Evolutionary conservation across 64 coral and sea anemone species (phyloP).

Genomic region (Catalaphyllia jardinei): DNA sequence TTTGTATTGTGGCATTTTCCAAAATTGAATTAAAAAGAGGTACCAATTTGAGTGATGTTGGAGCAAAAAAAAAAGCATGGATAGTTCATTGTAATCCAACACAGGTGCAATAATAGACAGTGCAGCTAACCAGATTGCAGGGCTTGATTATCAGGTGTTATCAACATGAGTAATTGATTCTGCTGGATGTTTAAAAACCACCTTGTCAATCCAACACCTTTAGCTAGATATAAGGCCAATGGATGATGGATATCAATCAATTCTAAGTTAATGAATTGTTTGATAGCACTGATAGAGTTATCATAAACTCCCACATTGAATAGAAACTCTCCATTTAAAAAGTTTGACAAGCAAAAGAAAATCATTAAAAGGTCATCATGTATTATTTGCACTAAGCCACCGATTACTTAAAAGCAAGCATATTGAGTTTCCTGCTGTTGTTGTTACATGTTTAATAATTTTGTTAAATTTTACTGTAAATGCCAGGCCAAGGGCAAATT

Average conservation of each 20-base stretch:
- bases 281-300: slow-evolving; percentile 13
- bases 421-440: no score
- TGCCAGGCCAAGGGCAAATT: no score
- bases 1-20: neutral
- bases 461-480: no score
- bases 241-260: neutral
- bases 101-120: neutral
- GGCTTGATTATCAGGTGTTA: neutral
- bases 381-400: neutral
- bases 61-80: neutral
- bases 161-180: slow-evolving; percentile 7
- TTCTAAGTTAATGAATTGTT: slow-evolving; percentile 20
- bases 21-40: neutral
- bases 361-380: neutral
- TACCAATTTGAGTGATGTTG: neutral
- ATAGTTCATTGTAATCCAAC: neutral
- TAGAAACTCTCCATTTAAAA: neutral
- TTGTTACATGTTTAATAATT: no score
- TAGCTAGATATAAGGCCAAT: neutral
- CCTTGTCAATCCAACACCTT: neutral
- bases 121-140: neutral
- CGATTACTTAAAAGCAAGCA: no score
- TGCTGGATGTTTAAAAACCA: slow-evolving; percentile 12
- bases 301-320: neutral
- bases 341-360: neutral